phyloP scores from a whole-genome alignment of 2,888 invertebrate genomes.

The Volucella zonaria region DNA sequence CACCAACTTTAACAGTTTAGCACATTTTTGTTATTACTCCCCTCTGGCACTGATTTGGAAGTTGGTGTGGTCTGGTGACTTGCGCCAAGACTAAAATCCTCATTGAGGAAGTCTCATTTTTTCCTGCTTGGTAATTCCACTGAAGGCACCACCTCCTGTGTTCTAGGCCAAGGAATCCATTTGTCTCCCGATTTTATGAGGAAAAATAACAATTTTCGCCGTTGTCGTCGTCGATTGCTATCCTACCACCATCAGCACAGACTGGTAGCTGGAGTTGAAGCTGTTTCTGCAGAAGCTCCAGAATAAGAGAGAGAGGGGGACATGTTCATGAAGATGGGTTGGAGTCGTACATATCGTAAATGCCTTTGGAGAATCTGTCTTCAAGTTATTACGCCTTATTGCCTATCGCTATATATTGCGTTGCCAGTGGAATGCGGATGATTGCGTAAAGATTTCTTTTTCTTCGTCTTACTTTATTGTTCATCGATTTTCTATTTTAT shows the following conservation, averaged over 20 bases:
- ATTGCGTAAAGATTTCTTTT: slow-evolving; percentile 47
- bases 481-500: slow-evolving; percentile 62
- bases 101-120: slow-evolving; percentile 23
- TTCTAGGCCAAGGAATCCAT: slow-evolving; percentile 41
- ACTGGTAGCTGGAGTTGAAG: not conserved
- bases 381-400: slow-evolving; percentile 54
- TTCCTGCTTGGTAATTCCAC: slow-evolving; percentile 41
- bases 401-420: not conserved
- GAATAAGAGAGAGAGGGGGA: no score
- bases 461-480: slow-evolving; percentile 5
- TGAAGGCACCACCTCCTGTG: slow-evolving; percentile 33
- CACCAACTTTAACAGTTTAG: slow-evolving; percentile 58
- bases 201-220: slow-evolving; percentile 50
- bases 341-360: not conserved
- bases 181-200: slow-evolving; percentile 65
- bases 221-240: slow-evolving; percentile 38
- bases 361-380: slow-evolving; percentile 51
- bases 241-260: slow-evolving; percentile 25
- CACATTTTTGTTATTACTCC: slow-evolving; percentile 36
- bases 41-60: not conserved
- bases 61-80: no score
- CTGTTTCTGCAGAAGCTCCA: no score
- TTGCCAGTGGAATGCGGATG: slow-evolving; percentile 42
- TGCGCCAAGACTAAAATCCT: not conserved
- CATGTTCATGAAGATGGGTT: no score